Conservation (phyloP, 2,113 vertebrate species). For the Pagrus major region DNA sequence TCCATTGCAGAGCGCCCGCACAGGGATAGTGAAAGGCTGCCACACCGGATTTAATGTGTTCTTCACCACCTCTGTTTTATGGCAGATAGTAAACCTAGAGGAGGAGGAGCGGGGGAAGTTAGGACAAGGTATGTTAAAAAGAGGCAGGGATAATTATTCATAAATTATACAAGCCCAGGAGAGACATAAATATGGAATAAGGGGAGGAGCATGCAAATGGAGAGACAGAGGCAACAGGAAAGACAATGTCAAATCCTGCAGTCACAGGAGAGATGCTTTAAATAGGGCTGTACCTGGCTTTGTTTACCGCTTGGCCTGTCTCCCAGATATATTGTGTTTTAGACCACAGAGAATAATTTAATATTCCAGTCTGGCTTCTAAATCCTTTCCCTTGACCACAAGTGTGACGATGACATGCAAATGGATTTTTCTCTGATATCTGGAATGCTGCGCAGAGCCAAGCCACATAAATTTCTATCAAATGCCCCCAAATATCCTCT, state of each 20-base stretch:
- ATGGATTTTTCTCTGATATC: slow-evolving; percentile 53
- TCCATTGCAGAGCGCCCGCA: slow-evolving; percentile 81
- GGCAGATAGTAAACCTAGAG: slow-evolving; percentile 82
- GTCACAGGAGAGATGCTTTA: slow-evolving; percentile 29
- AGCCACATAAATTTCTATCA: slow-evolving; percentile 31
- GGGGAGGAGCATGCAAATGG: slow-evolving; percentile 4
- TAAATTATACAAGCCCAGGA: slow-evolving; percentile 17
- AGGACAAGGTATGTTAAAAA: slow-evolving; percentile 15
- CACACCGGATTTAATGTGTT: slow-evolving; percentile 82
- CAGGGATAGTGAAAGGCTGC: slow-evolving; percentile 81
- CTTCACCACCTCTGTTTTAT: slow-evolving; percentile 84
- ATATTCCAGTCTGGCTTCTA: slow-evolving; percentile 43
- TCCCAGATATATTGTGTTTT: slow-evolving; percentile 48
- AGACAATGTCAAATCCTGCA: slow-evolving; percentile 21
- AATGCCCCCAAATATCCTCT: slow-evolving; percentile 26
- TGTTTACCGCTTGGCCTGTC: slow-evolving; percentile 46
- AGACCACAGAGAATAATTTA: slow-evolving; percentile 51
- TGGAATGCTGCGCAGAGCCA: slow-evolving; percentile 29
- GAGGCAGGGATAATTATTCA: slow-evolving; percentile 16
- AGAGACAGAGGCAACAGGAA: slow-evolving; percentile 3
- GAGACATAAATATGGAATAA: slow-evolving; percentile 36
- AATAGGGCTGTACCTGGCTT: slow-evolving; percentile 31
- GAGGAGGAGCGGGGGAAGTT: slow-evolving; percentile 2
- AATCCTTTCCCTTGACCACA: slow-evolving; percentile 31
- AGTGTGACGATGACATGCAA: slow-evolving; percentile 49